Conservation (phyloP, 1,140 invertebrate genomes). For the Cyrtorhinus lividipennis region DNA sequence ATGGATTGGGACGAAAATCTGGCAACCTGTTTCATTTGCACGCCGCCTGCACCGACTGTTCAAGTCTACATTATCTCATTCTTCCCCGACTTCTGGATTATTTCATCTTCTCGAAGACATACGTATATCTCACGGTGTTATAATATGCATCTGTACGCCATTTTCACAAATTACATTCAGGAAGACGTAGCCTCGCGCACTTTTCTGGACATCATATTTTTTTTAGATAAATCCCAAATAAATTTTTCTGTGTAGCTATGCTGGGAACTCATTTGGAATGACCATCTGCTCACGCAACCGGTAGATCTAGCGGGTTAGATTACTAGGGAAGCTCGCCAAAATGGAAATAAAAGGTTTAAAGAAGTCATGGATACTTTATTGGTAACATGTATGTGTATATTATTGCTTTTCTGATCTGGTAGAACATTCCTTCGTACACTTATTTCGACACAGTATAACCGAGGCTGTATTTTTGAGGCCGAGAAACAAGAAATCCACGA, state of each 20-base stretch:
- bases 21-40: background rate
- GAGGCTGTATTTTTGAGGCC: too few species aligned
- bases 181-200: background rate
- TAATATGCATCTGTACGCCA: background rate
- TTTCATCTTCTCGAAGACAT: background rate
- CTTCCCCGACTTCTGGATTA: background rate
- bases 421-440: too few species aligned
- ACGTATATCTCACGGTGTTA: background rate
- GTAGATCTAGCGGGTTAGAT: too few species aligned
- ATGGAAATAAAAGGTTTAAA: too few species aligned
- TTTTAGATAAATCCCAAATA: background rate
- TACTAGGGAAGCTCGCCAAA: too few species aligned
- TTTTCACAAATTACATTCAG: background rate
- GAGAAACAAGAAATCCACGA: too few species aligned
- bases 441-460: too few species aligned
- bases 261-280: background rate
- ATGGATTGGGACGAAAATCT: background rate
- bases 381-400: too few species aligned
- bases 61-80: constrained; percentile 2
- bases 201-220: background rate
- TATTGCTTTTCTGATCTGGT: too few species aligned
- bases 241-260: background rate
- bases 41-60: background rate
- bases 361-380: too few species aligned
- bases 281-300: too few species aligned